phyloP scores from a whole-genome alignment of 2,113 vertebrate genomes.

The Hiodon tergisus region DNA sequence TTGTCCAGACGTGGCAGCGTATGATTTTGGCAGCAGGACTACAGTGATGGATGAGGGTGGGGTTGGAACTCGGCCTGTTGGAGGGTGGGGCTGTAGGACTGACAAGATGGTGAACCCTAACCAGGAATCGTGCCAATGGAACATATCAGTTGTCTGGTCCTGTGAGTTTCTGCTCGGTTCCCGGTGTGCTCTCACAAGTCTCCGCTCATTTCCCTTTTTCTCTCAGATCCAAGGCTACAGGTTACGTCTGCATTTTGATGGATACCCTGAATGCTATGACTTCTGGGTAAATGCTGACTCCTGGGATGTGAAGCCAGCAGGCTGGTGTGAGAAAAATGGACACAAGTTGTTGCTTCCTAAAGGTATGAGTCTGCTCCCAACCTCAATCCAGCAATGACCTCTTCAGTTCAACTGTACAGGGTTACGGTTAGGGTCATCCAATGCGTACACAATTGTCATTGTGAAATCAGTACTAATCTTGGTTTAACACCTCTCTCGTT shows the following conservation, averaged over 20 bases:
- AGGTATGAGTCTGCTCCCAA: constrained; percentile 54
- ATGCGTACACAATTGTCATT: no score
- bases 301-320: constrained; percentile 77
- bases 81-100: no score
- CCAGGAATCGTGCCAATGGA: not conserved
- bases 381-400: no score
- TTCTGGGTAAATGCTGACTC: constrained; percentile 89
- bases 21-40: no score
- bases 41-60: no score
- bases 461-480: no score
- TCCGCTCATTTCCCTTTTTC: not conserved
- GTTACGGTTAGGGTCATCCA: no score
- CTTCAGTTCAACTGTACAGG: no score
- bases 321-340: constrained; percentile 85
- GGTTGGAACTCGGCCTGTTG: not conserved
- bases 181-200: no score
- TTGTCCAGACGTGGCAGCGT: no score
- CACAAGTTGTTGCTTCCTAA: constrained; percentile 81
- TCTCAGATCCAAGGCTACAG: constrained; percentile 78
- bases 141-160: not conserved
- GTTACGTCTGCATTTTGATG: constrained; percentile 79
- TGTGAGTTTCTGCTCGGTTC: not conserved
- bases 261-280: constrained; percentile 84
- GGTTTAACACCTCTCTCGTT: no score
- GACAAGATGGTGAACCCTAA: no score